Conservation (phyloP, 1,140 invertebrate species). For the Ctenoplectra terminalis region DNA sequence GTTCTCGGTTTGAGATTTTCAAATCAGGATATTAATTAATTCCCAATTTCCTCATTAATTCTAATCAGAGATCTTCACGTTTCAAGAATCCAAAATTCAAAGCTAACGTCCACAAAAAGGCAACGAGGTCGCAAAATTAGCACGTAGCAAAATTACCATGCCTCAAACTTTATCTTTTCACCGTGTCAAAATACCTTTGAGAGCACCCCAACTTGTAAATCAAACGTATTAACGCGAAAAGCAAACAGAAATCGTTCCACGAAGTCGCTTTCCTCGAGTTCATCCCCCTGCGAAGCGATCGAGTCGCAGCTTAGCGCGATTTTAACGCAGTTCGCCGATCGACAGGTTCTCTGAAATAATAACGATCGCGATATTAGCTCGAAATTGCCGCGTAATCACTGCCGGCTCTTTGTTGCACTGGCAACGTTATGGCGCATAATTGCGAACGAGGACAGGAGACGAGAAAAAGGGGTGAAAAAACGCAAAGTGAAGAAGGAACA, state of each 20-base stretch:
- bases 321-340: constrained; percentile 48
- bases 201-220: too few relatives aligned
- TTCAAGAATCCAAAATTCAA: neutral
- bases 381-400: constrained; percentile 61
- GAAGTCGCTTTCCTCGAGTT: neutral
- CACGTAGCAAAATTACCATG: too few relatives aligned
- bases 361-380: constrained; percentile 59
- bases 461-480: neutral
- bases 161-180: too few relatives aligned
- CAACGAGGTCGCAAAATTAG: too few relatives aligned
- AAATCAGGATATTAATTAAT: neutral
- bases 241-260: neutral
- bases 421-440: constrained; percentile 32
- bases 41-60: neutral
- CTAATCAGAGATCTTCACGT: neutral
- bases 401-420: constrained; percentile 5
- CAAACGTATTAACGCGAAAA: too few relatives aligned
- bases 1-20: neutral
- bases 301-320: constrained; percentile 37
- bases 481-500: constrained; percentile 13
- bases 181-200: too few relatives aligned
- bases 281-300: neutral
- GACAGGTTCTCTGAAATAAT: constrained; percentile 56
- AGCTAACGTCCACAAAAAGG: neutral
- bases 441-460: neutral